These are phyloP conservation scores for Hermetia illucens DNA, from an alignment of 1,140 invertebrate species.

Conservation along the genomic window DNA sequence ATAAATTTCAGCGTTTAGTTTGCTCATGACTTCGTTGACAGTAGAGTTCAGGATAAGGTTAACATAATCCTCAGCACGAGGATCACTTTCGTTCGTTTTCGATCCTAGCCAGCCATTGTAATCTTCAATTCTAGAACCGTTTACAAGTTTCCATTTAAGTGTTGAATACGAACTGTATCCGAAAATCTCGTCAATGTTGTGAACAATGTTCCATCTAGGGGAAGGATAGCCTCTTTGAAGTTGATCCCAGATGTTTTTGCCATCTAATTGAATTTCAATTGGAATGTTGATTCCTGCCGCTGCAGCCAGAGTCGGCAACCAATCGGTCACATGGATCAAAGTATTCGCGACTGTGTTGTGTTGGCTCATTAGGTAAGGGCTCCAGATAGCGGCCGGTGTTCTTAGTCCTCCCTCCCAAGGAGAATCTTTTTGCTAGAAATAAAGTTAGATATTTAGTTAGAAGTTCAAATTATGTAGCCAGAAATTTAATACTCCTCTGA, in stretches of 20 bases:
- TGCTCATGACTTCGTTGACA: no score
- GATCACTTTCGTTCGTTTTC: constrained; percentile 15
- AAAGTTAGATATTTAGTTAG: neutral
- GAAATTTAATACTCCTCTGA: constrained; percentile 49
- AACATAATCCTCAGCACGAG: constrained; percentile 27
- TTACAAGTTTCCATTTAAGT: constrained; percentile 60
- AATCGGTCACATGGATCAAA: constrained; percentile 72
- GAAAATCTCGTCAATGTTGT: constrained; percentile 54
- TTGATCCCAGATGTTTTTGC: constrained; percentile 52
- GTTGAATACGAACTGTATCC: constrained; percentile 44
- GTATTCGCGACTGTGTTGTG: constrained; percentile 49
- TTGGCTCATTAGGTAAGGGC: constrained; percentile 37
- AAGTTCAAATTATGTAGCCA: neutral
- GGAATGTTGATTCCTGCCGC: constrained; percentile 38
- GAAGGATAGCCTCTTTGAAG: constrained; percentile 32
- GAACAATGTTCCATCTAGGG: constrained; percentile 47
- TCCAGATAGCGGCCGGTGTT: constrained; percentile 66
- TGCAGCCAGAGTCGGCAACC: constrained; percentile 67
- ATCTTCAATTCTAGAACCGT: constrained; percentile 37
- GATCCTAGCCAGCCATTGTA: constrained; percentile 34
- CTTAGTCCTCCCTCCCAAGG: constrained; percentile 76
- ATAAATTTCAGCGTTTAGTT: no score
- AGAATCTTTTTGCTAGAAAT: constrained; percentile 51
- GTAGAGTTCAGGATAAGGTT: constrained; percentile 35
- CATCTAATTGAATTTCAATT: constrained; percentile 40